Base-by-base conservation (phyloP, 2,113 vertebrate genomes). In the Antigone vipio region DNA sequence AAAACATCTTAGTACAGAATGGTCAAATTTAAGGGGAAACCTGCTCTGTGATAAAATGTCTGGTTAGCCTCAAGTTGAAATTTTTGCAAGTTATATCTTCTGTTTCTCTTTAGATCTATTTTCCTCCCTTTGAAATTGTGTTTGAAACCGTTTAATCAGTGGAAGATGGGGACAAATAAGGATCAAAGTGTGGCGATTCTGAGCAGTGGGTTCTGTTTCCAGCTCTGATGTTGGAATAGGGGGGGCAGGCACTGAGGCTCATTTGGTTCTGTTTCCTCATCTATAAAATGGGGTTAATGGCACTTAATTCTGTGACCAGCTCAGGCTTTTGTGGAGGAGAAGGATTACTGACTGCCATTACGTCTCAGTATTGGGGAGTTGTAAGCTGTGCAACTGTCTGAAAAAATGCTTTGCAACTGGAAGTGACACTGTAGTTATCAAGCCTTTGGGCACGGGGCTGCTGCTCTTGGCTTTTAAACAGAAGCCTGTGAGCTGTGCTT, bases 261-360 rank as follows among this genome's bases (percentile, higher is more conserved):
- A 24, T 95, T 71, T 94, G 49, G 18, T 81, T 92, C 73, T 87
- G 85, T 92, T 79, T 92, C 32, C 38, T 88, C 78, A 55, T 71
- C 59, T 93, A 24, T 84, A 80, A 93, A 95, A 83, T 71, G 71
- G 40, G 67, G 55, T 58, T 77, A 62, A 47, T 56, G 27, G 32
- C 58, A 44, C 75, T 84, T 73, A 56, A 3, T 73, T 92, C 55
- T 66, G 26, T 79, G 88, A 62, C 23, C 30, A 53, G 69, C 45
- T 88, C 35, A 38, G 55, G 42, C 24, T 60, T 85, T 83, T 63
- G 14, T 8, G 32, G 49, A 47, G 26, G 29, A 94, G 35, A 12
- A 38, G n/a, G 63, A 18, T 94, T 94, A 47, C 60, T 91, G 89
- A 12, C 78, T 85, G 55, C 30, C 6, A 13, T 80, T 77, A 14